These are phyloP conservation scores for Martes flavigula DNA, from an alignment of 2,797 vertebrate genomes.

Conservation along the genomic window DNA sequence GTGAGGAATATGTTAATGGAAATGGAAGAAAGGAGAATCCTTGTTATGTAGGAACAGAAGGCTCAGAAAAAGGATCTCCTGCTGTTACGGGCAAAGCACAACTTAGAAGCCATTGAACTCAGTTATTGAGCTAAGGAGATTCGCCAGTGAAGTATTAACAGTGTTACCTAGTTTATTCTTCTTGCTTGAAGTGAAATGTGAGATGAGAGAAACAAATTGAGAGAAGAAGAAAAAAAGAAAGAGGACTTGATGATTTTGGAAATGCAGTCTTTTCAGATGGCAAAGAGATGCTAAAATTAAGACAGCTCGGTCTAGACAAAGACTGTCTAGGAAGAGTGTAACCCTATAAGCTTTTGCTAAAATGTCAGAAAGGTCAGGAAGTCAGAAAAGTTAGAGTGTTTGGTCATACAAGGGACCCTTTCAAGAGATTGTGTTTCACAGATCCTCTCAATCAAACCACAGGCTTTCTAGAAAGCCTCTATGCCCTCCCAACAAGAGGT, in stretches of 20 bases:
- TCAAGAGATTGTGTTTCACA: not conserved
- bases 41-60: not conserved
- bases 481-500: not conserved
- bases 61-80: not conserved
- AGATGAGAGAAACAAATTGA: not conserved
- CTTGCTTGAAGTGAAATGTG: conserved; percentile 13
- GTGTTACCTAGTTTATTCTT: not conserved
- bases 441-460: not conserved
- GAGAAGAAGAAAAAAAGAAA: not conserved
- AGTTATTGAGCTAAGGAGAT: not conserved
- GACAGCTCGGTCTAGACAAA: not conserved
- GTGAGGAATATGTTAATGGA: not conserved
- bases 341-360: not conserved
- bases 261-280: conserved; percentile 10
- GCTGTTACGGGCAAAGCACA: not conserved
- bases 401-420: not conserved
- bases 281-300: conserved; percentile 20
- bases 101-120: not conserved
- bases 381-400: not conserved
- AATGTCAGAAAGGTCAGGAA: not conserved
- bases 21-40: not conserved
- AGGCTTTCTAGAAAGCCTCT: not conserved
- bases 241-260: conserved; percentile 16
- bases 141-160: not conserved
- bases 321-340: not conserved